These are phyloP conservation scores for Sphecodes monilicornis DNA, from an alignment of 2,888 invertebrate genomes.

Conservation along the genomic window DNA sequence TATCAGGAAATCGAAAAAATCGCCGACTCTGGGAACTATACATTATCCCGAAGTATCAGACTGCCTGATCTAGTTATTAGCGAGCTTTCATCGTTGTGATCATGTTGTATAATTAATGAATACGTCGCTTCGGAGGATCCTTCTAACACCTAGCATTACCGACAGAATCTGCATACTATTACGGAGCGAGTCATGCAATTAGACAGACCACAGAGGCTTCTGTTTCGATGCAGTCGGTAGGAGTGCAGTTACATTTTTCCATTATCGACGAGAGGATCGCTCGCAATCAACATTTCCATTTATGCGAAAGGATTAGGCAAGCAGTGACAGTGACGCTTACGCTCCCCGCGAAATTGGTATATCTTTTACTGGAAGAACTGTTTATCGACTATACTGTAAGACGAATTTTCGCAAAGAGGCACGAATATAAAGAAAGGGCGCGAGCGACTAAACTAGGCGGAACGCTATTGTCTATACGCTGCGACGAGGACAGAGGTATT, in stretches of 20 bases:
- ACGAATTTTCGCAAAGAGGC: too few relatives aligned
- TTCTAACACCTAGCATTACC: neutral
- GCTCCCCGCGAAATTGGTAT: neutral
- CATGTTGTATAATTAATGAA: conserved; percentile 9
- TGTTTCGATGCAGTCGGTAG: neutral
- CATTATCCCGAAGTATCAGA: neutral
- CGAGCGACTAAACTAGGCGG: too few relatives aligned
- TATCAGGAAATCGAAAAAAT: conserved; percentile 18
- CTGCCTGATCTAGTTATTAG: conserved; percentile 11
- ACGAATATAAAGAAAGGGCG: too few relatives aligned
- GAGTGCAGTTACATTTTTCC: neutral
- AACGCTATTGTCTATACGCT: too few relatives aligned
- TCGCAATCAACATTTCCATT: neutral
- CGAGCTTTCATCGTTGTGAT: conserved; percentile 6
- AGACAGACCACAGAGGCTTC: conserved; percentile 43
- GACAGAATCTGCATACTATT: neutral
- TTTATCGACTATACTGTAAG: neutral
- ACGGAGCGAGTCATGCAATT: neutral
- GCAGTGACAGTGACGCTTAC: too few relatives aligned
- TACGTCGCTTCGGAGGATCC: neutral
- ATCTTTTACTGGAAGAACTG: neutral
- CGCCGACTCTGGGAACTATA: conserved; percentile 3
- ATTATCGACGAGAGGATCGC: neutral
- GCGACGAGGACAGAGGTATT: too few relatives aligned
- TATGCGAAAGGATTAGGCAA: neutral